Conservation (phyloP, 2,113 vertebrate species). For the Perca schrenkii region DNA sequence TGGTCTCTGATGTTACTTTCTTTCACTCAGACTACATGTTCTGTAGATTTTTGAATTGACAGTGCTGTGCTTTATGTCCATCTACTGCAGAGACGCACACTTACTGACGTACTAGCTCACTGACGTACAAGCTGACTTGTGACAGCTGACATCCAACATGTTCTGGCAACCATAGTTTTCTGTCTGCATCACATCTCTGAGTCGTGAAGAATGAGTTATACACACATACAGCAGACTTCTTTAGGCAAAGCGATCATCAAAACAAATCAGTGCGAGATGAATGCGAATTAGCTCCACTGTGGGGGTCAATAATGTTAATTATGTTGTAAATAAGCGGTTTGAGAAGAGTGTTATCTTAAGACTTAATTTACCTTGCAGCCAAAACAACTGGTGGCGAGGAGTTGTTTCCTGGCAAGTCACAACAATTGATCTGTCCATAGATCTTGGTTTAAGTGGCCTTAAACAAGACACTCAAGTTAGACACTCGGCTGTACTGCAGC, state of each 20-base stretch:
- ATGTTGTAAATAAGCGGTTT: slow-evolving; percentile 29
- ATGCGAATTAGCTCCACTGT: slow-evolving; percentile 25
- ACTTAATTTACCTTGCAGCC: slow-evolving; percentile 30
- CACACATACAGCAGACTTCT: slow-evolving; percentile 9
- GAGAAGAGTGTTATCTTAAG: slow-evolving; percentile 32
- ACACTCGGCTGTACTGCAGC: not conserved
- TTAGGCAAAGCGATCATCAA: slow-evolving; percentile 22
- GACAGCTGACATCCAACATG: slow-evolving; percentile 10
- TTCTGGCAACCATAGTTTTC: slow-evolving; percentile 16
- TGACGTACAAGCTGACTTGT: slow-evolving; percentile 5
- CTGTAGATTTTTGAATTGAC: slow-evolving; percentile 14
- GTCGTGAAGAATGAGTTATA: not conserved
- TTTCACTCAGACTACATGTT: slow-evolving; percentile 7
- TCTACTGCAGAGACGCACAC: slow-evolving; percentile 10
- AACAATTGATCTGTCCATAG: slow-evolving; percentile 32
- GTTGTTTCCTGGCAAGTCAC: slow-evolving; percentile 31
- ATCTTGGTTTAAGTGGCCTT: slow-evolving; percentile 43
- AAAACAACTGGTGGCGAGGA: slow-evolving; percentile 33
- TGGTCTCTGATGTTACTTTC: slow-evolving; percentile 8
- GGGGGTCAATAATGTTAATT: slow-evolving; percentile 65
- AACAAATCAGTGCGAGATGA: slow-evolving; percentile 18
- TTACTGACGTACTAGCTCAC: not conserved
- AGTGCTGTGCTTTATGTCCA: not conserved
- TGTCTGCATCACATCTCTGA: not conserved
- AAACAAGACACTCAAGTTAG: slow-evolving; percentile 20